Conservation (phyloP, 1,140 invertebrate genomes). For the Apis dorsata region DNA sequence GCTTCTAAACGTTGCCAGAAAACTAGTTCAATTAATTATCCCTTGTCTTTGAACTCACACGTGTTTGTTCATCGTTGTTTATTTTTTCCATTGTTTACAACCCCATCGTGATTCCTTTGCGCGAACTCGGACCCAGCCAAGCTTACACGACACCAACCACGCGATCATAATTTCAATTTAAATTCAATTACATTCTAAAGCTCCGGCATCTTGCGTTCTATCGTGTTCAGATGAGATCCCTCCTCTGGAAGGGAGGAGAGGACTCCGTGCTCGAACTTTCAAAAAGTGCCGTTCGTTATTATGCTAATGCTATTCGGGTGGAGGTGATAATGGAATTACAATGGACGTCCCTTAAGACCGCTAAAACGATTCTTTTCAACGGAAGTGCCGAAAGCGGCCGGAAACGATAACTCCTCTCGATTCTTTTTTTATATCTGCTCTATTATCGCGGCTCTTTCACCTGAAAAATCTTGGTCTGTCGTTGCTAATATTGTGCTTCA, state of each 20-base stretch:
- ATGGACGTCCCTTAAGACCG: slow-evolving; percentile 58
- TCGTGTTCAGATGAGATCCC: slow-evolving; percentile 26
- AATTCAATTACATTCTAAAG: slow-evolving; percentile 47
- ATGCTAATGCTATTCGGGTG: slow-evolving; percentile 69
- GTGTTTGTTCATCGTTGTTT: too few species aligned
- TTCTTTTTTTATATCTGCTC: slow-evolving; percentile 18
- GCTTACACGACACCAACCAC: neutral
- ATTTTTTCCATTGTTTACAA: neutral
- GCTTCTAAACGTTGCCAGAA: neutral
- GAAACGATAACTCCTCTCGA: slow-evolving; percentile 56
- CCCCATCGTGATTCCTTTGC: neutral
- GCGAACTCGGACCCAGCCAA: neutral
- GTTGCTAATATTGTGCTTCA: neutral
- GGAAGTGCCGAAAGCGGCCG: slow-evolving; percentile 42
- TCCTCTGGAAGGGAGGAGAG: neutral
- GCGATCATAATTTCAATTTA: slow-evolving; percentile 44
- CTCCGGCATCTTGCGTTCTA: slow-evolving; percentile 14
- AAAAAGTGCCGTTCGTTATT: slow-evolving; percentile 65
- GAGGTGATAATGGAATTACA: slow-evolving; percentile 70
- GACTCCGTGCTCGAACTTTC: slow-evolving; percentile 27
- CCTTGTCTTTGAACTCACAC: too few species aligned
- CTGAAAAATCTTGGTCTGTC: slow-evolving; percentile 3
- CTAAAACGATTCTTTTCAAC: slow-evolving; percentile 52
- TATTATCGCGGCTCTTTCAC: slow-evolving; percentile 50
- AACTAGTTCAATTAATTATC: neutral